These are phyloP conservation scores for Ophion ellenae DNA, from an alignment of 2,888 invertebrate species.

Conservation along the genomic window DNA sequence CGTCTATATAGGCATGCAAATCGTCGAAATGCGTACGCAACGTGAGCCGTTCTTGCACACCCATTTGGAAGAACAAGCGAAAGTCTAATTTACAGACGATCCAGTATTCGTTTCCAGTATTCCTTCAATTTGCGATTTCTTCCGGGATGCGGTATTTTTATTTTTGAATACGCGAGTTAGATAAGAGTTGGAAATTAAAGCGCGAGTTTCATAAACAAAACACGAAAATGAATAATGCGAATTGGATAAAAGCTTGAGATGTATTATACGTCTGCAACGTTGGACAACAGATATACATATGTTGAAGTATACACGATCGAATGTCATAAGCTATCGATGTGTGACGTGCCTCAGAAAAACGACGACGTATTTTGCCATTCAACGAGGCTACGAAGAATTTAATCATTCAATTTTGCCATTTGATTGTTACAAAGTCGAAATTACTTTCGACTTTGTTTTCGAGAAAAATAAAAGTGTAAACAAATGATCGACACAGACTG, in stretches of 20 bases:
- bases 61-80: constrained; percentile 1
- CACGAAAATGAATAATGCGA: background rate
- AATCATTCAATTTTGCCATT: background rate
- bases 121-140: background rate
- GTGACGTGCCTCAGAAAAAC: background rate
- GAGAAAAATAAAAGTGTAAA: background rate
- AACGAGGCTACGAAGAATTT: background rate
- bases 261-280: too few species aligned
- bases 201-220: background rate
- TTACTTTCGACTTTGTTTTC: background rate
- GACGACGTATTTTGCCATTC: background rate
- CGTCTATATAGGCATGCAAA: constrained; percentile 32
- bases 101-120: background rate
- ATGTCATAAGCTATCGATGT: background rate
- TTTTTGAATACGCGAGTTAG: background rate
- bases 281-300: background rate
- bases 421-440: too few species aligned
- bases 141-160: background rate
- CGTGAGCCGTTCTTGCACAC: constrained; percentile 17
- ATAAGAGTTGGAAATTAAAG: background rate
- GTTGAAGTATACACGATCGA: background rate
- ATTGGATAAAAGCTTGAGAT: too few species aligned
- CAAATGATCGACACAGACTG: background rate
- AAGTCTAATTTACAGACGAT: constrained; percentile 24
- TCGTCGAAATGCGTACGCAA: constrained; percentile 54